Percentiles rank a stretch among this genome's conserved stretches.
Conservation (phyloP, 2,113 vertebrate species). For the Gnathonemus echidnorhynchus region DNA sequence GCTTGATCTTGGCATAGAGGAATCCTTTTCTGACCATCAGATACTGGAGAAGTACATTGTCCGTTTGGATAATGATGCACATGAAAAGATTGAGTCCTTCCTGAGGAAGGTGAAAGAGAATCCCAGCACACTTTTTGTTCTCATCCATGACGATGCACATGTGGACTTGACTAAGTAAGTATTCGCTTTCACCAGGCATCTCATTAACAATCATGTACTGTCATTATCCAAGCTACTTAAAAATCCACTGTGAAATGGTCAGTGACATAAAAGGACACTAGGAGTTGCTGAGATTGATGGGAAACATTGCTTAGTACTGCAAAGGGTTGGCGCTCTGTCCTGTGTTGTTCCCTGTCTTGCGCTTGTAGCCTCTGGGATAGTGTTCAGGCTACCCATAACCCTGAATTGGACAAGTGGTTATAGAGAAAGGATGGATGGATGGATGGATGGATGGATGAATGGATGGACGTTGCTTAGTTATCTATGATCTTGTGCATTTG, state of each 20-base stretch:
- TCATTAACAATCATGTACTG: neutral
- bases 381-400: neutral
- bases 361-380: neutral
- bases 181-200: neutral
- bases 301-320: neutral
- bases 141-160: slow-evolving; percentile 96
- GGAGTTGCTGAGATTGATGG: neutral
- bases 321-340: neutral
- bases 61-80: slow-evolving; percentile 80
- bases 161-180: slow-evolving; percentile 87
- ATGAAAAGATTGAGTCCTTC: slow-evolving; percentile 87
- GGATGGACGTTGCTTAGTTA: neutral
- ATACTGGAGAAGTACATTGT: slow-evolving; percentile 87
- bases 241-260: neutral
- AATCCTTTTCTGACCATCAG: slow-evolving; percentile 68
- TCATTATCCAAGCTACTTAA: neutral
- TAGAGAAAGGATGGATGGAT: neutral
- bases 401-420: neutral
- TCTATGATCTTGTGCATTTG: neutral
- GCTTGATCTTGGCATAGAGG: slow-evolving; percentile 88
- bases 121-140: slow-evolving; percentile 88
- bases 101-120: slow-evolving; percentile 92
- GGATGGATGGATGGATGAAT: neutral
- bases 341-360: neutral
- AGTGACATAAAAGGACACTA: neutral